Evolutionary conservation across 1,140 invertebrate genomes (phyloP).

Genomic region (Diorhabda elongata): DNA sequence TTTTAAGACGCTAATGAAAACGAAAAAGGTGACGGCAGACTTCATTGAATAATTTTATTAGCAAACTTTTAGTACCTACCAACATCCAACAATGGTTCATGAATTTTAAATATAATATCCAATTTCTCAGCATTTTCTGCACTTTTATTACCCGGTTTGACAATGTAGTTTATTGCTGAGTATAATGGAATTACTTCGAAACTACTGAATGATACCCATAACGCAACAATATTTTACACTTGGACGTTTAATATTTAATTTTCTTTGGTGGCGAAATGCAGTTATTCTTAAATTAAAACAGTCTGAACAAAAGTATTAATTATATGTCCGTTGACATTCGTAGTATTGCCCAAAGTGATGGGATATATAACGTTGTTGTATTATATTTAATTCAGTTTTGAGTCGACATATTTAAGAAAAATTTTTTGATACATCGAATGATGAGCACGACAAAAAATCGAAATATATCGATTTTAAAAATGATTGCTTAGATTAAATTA

Average conservation of each 20-base stretch:
- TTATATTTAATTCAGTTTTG: no score
- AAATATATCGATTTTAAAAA: no score
- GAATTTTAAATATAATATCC: slow-evolving; percentile 3
- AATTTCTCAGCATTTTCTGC: slow-evolving; percentile 2
- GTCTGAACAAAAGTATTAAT: background rate
- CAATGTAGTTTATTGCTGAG: slow-evolving; percentile 2
- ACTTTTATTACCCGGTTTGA: slow-evolving; percentile 2
- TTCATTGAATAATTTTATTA: slow-evolving; percentile 3
- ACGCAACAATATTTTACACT: background rate
- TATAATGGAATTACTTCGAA: slow-evolving; percentile 2
- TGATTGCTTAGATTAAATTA: no score
- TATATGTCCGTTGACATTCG: background rate
- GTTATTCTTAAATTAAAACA: background rate
- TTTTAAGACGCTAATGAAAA: slow-evolving; percentile 1
- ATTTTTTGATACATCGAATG: no score
- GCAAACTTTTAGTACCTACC: background rate
- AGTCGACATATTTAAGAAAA: no score
- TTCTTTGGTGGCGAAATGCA: background rate
- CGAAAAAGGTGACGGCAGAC: background rate
- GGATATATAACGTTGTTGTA: no score
- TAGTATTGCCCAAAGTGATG: no score
- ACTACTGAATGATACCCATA: slow-evolving; percentile 2
- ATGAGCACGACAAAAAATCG: no score
- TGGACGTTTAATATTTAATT: slow-evolving; percentile 3
- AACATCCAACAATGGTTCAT: slow-evolving; percentile 2